These are phyloP conservation scores for Aproaerema taeniolella DNA, from an alignment of 2,888 invertebrate species.

Conservation along the genomic window DNA sequence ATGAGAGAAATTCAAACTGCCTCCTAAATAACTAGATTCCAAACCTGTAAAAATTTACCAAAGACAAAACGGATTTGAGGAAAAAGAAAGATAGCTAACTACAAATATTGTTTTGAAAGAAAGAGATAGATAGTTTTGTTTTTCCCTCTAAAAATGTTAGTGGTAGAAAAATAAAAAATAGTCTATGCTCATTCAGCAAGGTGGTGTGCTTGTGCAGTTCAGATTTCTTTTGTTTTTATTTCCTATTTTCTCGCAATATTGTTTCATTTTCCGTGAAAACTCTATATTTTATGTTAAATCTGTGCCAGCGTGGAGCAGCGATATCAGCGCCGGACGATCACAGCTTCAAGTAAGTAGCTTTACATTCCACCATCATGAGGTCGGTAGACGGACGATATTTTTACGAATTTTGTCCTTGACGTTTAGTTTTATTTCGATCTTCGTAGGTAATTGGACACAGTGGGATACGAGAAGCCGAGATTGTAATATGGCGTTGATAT, in stretches of 20 bases:
- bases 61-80: neutral
- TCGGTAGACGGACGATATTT: slow-evolving; percentile 23
- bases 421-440: slow-evolving; percentile 28
- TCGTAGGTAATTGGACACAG: slow-evolving; percentile 7
- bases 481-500: too few relatives aligned
- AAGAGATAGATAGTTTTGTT: neutral
- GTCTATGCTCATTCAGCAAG: slow-evolving; percentile 22
- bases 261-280: slow-evolving; percentile 9
- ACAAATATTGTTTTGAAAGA: neutral
- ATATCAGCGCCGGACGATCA: slow-evolving; percentile 19
- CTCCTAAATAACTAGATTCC: neutral
- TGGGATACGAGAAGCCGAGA: too few relatives aligned
- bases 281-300: too few relatives aligned
- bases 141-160: neutral
- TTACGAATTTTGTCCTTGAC: slow-evolving; percentile 45
- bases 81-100: neutral
- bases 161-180: slow-evolving; percentile 12
- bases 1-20: too few relatives aligned
- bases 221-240: slow-evolving; percentile 33
- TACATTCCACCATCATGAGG: slow-evolving; percentile 31
- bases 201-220: slow-evolving; percentile 31
- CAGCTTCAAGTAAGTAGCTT: slow-evolving; percentile 36
- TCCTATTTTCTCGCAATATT: slow-evolving; percentile 23
- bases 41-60: neutral
- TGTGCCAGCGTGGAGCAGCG: slow-evolving; percentile 6